These are phyloP conservation scores for Oscheius sp. DNA, from an alignment of 2,888 invertebrate genomes.

Conservation along the genomic window DNA sequence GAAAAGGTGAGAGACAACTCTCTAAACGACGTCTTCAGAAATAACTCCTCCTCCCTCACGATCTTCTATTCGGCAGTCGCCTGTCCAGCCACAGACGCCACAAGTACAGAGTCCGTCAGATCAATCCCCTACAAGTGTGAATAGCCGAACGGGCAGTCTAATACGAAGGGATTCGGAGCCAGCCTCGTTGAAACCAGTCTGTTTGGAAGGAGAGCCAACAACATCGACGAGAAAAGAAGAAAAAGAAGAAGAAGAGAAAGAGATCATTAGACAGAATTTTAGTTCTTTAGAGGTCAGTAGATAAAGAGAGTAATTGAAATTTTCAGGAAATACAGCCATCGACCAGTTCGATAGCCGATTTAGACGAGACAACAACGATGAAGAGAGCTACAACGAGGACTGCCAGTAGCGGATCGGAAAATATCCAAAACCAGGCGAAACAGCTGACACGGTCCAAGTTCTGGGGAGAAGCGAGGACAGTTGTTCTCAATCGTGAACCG, in stretches of 20 bases:
- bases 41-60: conserved; percentile 40
- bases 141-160: conserved; percentile 4
- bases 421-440: conserved; percentile 43
- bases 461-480: conserved; percentile 85
- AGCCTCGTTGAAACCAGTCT: conserved; percentile 21
- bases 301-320: neutral
- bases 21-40: conserved; percentile 9
- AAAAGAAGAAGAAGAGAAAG: neutral
- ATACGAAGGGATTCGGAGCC: conserved; percentile 26
- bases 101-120: conserved; percentile 28
- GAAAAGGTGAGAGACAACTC: conserved; percentile 14
- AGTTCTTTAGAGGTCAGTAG: neutral
- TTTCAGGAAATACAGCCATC: conserved; percentile 16
- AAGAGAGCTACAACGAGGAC: conserved; percentile 28
- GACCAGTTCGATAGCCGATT: conserved; percentile 24
- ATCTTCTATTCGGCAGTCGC: conserved; percentile 30
- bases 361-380: conserved; percentile 3
- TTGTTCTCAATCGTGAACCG: conserved; percentile 80
- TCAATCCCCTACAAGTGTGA: neutral
- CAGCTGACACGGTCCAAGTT: conserved; percentile 70
- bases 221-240: neutral
- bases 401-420: conserved; percentile 45
- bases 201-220: conserved; percentile 11
- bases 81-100: conserved; percentile 32
- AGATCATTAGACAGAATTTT: neutral